Evolutionary conservation across 2,888 invertebrate species (phyloP).

Genomic region (Diaphora mendica): DNA sequence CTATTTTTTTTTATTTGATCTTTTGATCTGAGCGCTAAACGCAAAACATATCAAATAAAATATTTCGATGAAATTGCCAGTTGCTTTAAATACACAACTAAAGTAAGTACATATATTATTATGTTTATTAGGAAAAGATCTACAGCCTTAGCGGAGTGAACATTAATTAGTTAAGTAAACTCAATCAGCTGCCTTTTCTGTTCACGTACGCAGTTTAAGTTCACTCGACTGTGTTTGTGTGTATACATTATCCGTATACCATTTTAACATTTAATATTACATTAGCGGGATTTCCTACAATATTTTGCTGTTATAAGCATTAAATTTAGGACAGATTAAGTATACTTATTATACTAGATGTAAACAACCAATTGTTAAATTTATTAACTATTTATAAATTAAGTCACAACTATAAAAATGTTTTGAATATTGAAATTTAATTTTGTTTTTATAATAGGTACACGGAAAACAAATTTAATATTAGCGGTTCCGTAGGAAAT

Average conservation of each 20-base stretch:
- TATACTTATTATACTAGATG: background rate
- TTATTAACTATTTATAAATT: background rate
- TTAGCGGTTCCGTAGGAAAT: too few species aligned
- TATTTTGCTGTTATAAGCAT: background rate
- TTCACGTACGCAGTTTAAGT: conserved; percentile 49
- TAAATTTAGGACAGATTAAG: background rate
- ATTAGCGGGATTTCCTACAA: conserved; percentile 9
- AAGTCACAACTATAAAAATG: background rate
- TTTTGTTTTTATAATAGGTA: too few species aligned
- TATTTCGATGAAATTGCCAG: background rate
- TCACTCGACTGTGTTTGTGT: conserved; percentile 44
- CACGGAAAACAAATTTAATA: too few species aligned
- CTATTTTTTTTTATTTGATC: too few species aligned
- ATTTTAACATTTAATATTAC: conserved; percentile 34
- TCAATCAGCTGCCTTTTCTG: conserved; percentile 34
- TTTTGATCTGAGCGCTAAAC: too few species aligned
- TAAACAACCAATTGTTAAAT: background rate
- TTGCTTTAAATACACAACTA: background rate
- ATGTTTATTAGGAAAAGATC: conserved; percentile 38
- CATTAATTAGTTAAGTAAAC: conserved; percentile 57
- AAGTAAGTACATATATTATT: conserved; percentile 31
- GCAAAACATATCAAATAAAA: background rate
- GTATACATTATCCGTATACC: conserved; percentile 25
- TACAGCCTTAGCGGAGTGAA: conserved; percentile 39
- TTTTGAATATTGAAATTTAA: too few species aligned